Percentiles rank a stretch among this genome's conserved stretches.
phyloP scores from a whole-genome alignment of 1,140 invertebrate species.

The Drosophila mauritiana region DNA sequence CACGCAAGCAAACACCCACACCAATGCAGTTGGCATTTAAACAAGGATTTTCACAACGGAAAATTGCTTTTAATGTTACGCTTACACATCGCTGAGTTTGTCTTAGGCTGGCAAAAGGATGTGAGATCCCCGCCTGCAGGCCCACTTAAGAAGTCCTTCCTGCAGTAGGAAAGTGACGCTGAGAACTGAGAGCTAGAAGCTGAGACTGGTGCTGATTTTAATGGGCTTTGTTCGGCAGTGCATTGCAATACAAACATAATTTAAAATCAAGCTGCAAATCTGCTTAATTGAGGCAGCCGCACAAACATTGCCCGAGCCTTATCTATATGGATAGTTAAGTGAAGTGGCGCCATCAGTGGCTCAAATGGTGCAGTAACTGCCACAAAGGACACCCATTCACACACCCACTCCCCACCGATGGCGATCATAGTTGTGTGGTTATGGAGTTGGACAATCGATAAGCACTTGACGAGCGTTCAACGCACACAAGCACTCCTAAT shows the following conservation, averaged over 20 bases:
- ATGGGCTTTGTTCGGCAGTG: constrained; percentile 6
- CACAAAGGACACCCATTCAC: constrained; percentile 26
- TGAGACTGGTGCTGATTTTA: constrained; percentile 12
- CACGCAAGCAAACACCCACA: constrained; percentile 20
- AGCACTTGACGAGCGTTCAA: constrained; percentile 21
- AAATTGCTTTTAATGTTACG: constrained; percentile 76
- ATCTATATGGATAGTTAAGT: background rate
- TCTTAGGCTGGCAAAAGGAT: constrained; percentile 42
- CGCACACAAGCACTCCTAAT: constrained; percentile 33
- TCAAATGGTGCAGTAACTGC: constrained; percentile 30
- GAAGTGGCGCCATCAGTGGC: constrained; percentile 12
- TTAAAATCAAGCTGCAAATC: constrained; percentile 25
- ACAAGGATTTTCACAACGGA: constrained; percentile 71
- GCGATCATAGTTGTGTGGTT: constrained; percentile 57
- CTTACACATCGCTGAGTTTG: constrained; percentile 53
- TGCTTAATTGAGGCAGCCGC: constrained; percentile 15
- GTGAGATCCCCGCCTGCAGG: constrained; percentile 1
- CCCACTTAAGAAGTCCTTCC: constrained; percentile 9
- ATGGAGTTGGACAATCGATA: constrained; percentile 61
- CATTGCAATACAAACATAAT: constrained; percentile 6
- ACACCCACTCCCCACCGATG: constrained; percentile 33
- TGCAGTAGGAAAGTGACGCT: background rate
- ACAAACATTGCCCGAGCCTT: constrained; percentile 19
- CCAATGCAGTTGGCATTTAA: constrained; percentile 57
- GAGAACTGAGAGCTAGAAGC: background rate